Conservation (phyloP, 2,113 vertebrate species). For the Ochotona princeps region DNA sequence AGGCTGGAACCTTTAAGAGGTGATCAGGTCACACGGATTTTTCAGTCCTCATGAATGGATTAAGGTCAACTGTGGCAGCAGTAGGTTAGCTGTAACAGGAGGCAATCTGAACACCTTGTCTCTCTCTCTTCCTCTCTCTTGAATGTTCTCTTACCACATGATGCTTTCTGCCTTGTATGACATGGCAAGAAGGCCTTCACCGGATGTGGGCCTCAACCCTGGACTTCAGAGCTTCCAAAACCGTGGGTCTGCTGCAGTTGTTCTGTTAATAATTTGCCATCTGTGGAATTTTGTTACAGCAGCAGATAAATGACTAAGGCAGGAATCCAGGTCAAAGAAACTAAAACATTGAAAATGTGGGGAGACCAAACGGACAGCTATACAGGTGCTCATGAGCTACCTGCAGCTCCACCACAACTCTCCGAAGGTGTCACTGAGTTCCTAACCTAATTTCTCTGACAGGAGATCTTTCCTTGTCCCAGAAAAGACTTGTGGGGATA, state of each 20-base stretch:
- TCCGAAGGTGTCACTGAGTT: conserved; percentile 48
- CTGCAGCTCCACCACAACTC: neutral
- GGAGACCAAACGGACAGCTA: neutral
- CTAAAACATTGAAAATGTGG: neutral
- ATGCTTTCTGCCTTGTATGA: neutral
- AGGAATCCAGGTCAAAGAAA: neutral
- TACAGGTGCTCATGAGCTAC: neutral
- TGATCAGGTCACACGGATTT: neutral
- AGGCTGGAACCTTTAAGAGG: neutral
- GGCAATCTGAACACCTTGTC: neutral
- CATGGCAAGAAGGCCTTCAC: neutral
- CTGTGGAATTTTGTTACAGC: neutral
- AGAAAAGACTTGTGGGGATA: conserved; percentile 79
- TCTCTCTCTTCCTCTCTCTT: no score
- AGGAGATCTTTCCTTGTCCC: conserved; percentile 70
- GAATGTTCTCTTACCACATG: no score
- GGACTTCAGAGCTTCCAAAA: neutral
- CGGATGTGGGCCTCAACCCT: neutral
- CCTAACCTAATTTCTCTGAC: conserved; percentile 72
- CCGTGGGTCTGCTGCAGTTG: neutral
- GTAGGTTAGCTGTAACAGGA: neutral
- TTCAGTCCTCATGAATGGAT: neutral
- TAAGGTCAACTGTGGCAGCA: neutral
- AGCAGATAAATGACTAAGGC: neutral
- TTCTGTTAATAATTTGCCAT: neutral